Conservation (phyloP, 2,888 invertebrate genomes). For the Cosmia trapezina region DNA sequence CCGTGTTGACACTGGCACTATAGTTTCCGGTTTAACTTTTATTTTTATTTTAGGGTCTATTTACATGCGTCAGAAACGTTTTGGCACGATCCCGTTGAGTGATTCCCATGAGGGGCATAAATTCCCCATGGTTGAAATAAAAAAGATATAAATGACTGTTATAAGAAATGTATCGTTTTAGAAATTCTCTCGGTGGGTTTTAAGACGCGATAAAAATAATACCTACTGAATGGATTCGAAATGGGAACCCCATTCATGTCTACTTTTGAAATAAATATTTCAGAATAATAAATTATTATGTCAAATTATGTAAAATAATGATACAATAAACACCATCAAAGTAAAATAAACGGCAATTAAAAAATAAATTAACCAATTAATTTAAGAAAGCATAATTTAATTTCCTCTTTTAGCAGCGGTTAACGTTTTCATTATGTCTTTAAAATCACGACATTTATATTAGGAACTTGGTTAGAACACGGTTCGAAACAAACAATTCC, state of each 20-base stretch:
- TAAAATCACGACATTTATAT: conserved; percentile 8
- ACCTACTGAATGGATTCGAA: conserved; percentile 57
- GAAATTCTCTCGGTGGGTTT: conserved; percentile 56
- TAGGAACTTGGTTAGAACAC: not conserved
- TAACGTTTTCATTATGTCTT: conserved; percentile 21
- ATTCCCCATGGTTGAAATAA: conserved; percentile 69
- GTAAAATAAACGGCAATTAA: conserved; percentile 42
- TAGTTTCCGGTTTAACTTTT: conserved; percentile 80
- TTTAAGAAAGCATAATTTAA: conserved; percentile 17
- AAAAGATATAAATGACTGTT: conserved; percentile 62
- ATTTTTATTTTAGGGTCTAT: conserved; percentile 70
- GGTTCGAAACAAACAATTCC: not conserved
- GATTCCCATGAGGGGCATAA: conserved; percentile 74
- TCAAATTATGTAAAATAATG: conserved; percentile 37
- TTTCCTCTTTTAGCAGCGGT: conserved; percentile 1
- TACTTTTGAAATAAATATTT: conserved; percentile 52
- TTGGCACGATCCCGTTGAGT: conserved; percentile 74
- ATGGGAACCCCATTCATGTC: conserved; percentile 42
- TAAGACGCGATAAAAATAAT: conserved; percentile 62
- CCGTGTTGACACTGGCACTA: conserved; percentile 79
- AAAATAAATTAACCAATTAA: conserved; percentile 26
- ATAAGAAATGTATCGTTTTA: conserved; percentile 59
- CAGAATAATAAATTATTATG: conserved; percentile 36
- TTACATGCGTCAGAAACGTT: conserved; percentile 74
- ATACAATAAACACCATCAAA: conserved; percentile 37